Evolutionary conservation across 2,888 invertebrate species (phyloP), one percentile per base, ranked within the genome.

Genomic region (Mayetiola destructor): DNA sequence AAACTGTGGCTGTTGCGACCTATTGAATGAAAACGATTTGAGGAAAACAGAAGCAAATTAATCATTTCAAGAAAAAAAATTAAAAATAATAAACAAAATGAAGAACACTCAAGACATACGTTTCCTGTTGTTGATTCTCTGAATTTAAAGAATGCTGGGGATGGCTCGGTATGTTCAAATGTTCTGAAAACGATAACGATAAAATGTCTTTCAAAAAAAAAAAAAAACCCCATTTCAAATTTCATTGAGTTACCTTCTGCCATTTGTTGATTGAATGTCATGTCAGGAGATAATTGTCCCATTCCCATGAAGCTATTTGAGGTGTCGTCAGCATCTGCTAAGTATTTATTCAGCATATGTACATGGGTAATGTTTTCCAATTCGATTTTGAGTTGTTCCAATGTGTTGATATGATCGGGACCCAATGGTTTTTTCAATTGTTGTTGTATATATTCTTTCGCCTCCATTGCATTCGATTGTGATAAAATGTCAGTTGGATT

Each of bases 351-450:
- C 4, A 61, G 59, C 4, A 72, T 75, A 64, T 76, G 75, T 3
- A 75, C 76, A 60, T 77, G 76, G 29, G 77, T 78, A 57, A 78
- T 72, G 60, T 78, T 77, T 61, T 78, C 77, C 36, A 78, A 65
- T 58, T 77, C 78, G 58, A 78, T 78, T 66, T 78, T 78, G 3
- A 78, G 65, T 61, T 78, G 77, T 60, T 78, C 78, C 37, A 78
- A 64, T 0, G 78, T 78, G 59, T 76, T 76, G 52, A 76, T 76
- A 60, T 71, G 68, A 62, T 75, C 75, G 0, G 74, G 74, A 1
- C 74, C 74, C 16, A 62, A 61, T 57, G 40, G 62, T 62, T 59
- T 63, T 18, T 32, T 59, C 52, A 48, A 48, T 32, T 67, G 65
- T 60, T 71, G 63, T 39, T 70, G 64, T 59, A 53, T 53, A 67